Conservation (phyloP, 2,113 vertebrate species). For the Canis aureus region DNA sequence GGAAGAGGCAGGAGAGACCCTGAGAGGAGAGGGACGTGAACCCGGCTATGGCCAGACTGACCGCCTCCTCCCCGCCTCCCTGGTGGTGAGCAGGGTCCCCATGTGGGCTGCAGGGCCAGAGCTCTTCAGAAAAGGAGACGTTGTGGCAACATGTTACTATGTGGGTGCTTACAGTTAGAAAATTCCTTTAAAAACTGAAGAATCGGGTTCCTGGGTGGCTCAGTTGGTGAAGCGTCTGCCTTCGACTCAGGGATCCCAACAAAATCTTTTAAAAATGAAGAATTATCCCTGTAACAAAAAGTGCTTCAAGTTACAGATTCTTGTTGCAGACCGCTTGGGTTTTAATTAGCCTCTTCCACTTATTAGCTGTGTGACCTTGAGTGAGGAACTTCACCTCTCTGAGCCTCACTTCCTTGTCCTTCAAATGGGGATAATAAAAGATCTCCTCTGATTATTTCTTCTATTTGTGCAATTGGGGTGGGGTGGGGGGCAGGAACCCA, state of each 20-base stretch:
- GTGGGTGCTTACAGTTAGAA: background rate
- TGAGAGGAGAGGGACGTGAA: background rate
- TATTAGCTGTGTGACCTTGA: background rate
- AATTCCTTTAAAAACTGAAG: background rate
- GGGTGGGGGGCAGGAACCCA: no score
- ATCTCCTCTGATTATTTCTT: background rate
- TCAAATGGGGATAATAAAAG: background rate
- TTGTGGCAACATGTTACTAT: background rate
- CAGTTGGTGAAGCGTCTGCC: no score
- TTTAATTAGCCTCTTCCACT: background rate
- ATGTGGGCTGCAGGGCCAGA: fast-evolving
- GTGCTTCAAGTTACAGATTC: background rate
- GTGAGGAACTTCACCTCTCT: background rate
- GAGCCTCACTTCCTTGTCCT: background rate
- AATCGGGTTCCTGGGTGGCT: no score
- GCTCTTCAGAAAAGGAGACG: background rate
- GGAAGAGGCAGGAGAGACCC: background rate
- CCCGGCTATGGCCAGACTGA: background rate
- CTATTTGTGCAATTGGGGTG: fast-evolving
- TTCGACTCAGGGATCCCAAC: no score
- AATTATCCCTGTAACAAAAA: background rate
- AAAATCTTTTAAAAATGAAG: background rate
- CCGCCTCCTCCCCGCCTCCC: background rate
- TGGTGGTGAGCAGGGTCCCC: fast-evolving
- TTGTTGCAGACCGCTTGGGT: background rate